Evolutionary conservation across 2,888 invertebrate species (phyloP), one percentile per base, ranked within the genome.

Genomic region (Dorcus hopei): DNA sequence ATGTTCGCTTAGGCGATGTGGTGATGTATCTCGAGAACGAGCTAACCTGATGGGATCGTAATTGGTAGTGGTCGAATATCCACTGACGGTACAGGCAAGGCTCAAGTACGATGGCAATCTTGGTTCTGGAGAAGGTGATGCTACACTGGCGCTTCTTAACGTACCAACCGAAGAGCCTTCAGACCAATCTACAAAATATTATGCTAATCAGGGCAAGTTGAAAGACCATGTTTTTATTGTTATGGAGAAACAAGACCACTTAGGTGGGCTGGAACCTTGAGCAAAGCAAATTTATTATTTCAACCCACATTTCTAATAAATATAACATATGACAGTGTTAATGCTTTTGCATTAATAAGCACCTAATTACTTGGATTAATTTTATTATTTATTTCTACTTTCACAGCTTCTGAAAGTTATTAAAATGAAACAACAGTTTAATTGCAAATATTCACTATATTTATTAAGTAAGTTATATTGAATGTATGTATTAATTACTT

Each of bases 101-200:
- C 91, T 92, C 56, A 95, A 80, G 76, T 95, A 95, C 57, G 93
- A 93, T 0, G 95, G 95, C 73, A 92, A 88, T 74, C 91, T 90
- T 11, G 72, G 69, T 49, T 72, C 72, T 16, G 71, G 62, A 5
- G 63, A 52, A 39, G 69, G 67, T 33, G 70, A 67, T 16, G 72
- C 72, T 41, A 82, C 64, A 62, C 79, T 80, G 60, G 80, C 69
- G 64, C 83, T 83, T 67, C 80, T 79, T 57, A 83, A 72, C 3
- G 83, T 83, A 62, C 79, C 81, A 61, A 78, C 74, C 41, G 81
- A 80, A 47, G 80, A 78, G 56, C 77, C 79, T 66, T 80, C 77
- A 55, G 81, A 80, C 68, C 78, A 77, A 70, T 82, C 83, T 82
- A 76, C 38, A 79, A 80, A 64, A 61, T 38, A 49, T 50, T 53